Conservation (phyloP, 2,113 vertebrate genomes). For the Pteropus alecto region DNA sequence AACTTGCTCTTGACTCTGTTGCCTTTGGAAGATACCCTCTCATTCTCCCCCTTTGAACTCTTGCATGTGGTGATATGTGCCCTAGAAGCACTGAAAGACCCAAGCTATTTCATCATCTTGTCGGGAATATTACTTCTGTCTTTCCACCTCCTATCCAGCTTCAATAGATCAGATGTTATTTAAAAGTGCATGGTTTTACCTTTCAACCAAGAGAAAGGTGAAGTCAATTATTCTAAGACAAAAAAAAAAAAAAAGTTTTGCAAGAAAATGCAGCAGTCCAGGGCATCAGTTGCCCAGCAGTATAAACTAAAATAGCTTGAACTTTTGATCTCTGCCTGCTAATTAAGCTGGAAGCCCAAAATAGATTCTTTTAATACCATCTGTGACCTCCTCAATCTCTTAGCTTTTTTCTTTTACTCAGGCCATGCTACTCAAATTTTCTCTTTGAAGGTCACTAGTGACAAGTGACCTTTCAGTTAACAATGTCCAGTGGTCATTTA, state of each 20-base stretch:
- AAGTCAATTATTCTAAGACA: slow-evolving; percentile 30
- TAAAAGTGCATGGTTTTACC: slow-evolving; percentile 18
- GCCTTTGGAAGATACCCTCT: background rate
- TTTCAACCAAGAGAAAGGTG: slow-evolving; percentile 19
- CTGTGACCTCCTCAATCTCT: background rate
- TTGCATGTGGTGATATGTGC: background rate
- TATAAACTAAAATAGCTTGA: slow-evolving; percentile 1
- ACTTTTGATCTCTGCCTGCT: slow-evolving; percentile 24
- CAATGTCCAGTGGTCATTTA: background rate
- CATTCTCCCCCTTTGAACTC: background rate
- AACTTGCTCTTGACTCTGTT: background rate
- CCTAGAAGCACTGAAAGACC: background rate
- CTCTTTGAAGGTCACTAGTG: slow-evolving; percentile 16
- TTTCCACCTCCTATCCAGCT: background rate
- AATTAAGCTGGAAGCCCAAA: slow-evolving; percentile 20
- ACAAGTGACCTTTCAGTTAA: slow-evolving; percentile 10
- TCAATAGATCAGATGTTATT: slow-evolving; percentile 6
- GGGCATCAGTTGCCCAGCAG: background rate
- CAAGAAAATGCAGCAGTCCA: background rate
- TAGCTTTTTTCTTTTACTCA: background rate
- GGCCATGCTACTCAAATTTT: background rate
- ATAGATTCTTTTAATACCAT: background rate
- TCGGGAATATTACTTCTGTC: background rate
- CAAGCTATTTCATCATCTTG: background rate
- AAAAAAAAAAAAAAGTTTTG: background rate